Percentiles rank a stretch among this genome's conserved stretches.
Evolutionary conservation across 1,140 invertebrate species (phyloP).

Genomic region (Hermetia illucens): DNA sequence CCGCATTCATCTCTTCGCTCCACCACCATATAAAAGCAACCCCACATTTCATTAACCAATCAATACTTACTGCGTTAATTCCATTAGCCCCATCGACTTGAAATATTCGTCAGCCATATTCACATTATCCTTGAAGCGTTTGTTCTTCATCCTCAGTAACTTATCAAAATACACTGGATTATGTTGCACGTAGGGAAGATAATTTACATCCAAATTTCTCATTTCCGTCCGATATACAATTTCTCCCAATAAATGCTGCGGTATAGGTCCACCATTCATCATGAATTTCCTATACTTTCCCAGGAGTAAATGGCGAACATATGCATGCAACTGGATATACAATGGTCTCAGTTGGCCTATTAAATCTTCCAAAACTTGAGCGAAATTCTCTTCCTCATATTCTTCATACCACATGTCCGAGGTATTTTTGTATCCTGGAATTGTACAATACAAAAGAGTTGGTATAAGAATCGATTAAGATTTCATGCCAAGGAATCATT

Average conservation of each 20-base stretch:
- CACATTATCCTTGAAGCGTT: conserved; percentile 42
- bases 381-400: conserved; percentile 40
- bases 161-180: no score
- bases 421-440: conserved; percentile 19
- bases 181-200: no score
- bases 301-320: conserved; percentile 37
- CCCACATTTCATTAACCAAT: no score
- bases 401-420: conserved; percentile 34
- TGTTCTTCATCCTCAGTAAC: conserved; percentile 40
- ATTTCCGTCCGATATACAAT: conserved; percentile 69
- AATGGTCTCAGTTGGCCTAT: conserved; percentile 41
- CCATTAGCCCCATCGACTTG: conserved; percentile 30
- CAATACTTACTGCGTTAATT: conserved; percentile 17
- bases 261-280: conserved; percentile 21
- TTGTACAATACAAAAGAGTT: no score
- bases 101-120: conserved; percentile 34
- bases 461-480: conserved; percentile 33
- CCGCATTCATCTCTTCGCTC: no score
- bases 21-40: no score
- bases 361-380: conserved; percentile 31
- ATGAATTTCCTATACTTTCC: conserved; percentile 22
- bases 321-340: conserved; percentile 47
- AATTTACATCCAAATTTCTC: conserved; percentile 49
- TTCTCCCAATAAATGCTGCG: conserved; percentile 28
- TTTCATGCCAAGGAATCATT: no score